These are phyloP conservation scores for Hirtodrosophila trivittata DNA, from an alignment of 2,888 invertebrate genomes.

Conservation along the genomic window DNA sequence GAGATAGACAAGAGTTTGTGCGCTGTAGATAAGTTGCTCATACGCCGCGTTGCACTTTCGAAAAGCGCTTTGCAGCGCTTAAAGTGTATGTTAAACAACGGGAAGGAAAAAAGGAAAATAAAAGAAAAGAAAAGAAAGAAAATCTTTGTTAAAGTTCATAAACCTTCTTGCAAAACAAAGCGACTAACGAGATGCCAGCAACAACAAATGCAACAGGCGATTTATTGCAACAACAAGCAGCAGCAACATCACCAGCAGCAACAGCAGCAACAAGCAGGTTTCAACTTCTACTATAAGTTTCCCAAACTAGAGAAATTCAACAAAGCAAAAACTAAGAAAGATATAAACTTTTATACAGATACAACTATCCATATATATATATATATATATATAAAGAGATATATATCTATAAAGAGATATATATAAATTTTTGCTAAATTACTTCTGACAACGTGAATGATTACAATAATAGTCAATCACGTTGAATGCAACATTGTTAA, in stretches of 20 bases:
- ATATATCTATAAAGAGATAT: constrained; percentile 6
- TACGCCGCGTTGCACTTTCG: constrained; percentile 75
- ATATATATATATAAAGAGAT: not conserved
- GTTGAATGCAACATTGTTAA: constrained; percentile 38
- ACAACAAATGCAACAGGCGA: constrained; percentile 48
- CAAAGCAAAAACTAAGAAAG: constrained; percentile 53
- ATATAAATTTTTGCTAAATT: constrained; percentile 62
- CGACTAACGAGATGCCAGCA: constrained; percentile 44
- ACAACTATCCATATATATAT: not conserved
- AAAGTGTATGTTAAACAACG: constrained; percentile 51
- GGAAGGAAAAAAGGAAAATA: constrained; percentile 3
- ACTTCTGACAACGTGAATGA: constrained; percentile 70
- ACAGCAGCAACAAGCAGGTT: constrained; percentile 40
- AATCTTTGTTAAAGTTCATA: constrained; percentile 80
- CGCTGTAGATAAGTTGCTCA: constrained; percentile 57
- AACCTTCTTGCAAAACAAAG: constrained; percentile 70
- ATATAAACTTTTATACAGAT: constrained; percentile 4
- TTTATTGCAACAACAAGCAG: constrained; percentile 31
- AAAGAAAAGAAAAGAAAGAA: constrained; percentile 45
- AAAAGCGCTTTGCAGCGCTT: constrained; percentile 32
- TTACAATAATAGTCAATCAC: constrained; percentile 48
- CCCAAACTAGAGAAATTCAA: constrained; percentile 54
- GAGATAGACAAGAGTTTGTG: constrained; percentile 1
- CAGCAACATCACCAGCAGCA: constrained; percentile 28
- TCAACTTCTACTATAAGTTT: constrained; percentile 53